Evolutionary conservation across 2,797 vertebrate genomes (phyloP).

Genomic region (Phoxinus dragarum): DNA sequence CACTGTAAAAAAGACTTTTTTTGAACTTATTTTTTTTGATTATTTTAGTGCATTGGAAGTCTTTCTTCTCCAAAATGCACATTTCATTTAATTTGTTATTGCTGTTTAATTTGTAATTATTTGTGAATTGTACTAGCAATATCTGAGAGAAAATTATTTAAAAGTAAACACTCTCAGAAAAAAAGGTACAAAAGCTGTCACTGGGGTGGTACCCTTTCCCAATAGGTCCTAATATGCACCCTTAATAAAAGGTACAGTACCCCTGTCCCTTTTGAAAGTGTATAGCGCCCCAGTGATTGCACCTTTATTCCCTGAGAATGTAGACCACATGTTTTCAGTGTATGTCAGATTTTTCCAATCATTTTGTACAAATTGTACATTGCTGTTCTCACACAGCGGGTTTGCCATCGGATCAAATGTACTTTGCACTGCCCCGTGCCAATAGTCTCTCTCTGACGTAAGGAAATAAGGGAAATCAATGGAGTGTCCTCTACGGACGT

Average conservation of each 20-base stretch:
- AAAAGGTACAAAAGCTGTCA: no score
- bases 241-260: no score
- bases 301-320: background rate
- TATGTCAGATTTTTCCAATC: background rate
- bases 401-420: background rate
- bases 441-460: background rate
- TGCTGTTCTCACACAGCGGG: background rate
- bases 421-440: slow-evolving; percentile 1
- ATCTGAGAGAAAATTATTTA: background rate
- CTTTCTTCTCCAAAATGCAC: background rate
- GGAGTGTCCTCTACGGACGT: slow-evolving; percentile 19
- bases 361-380: background rate
- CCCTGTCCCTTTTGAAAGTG: background rate
- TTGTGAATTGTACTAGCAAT: background rate
- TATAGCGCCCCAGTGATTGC: background rate
- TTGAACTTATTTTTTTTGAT: no score
- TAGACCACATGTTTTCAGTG: background rate
- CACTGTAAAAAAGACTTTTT: no score
- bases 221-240: no score
- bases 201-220: no score
- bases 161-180: no score
- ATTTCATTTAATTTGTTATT: no score
- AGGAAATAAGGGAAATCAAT: slow-evolving; percentile 30
- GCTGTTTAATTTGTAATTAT: no score
- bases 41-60: no score